Base-by-base conservation (phyloP, 2,888 invertebrate species). In the Trissolcus brochymenae region DNA sequence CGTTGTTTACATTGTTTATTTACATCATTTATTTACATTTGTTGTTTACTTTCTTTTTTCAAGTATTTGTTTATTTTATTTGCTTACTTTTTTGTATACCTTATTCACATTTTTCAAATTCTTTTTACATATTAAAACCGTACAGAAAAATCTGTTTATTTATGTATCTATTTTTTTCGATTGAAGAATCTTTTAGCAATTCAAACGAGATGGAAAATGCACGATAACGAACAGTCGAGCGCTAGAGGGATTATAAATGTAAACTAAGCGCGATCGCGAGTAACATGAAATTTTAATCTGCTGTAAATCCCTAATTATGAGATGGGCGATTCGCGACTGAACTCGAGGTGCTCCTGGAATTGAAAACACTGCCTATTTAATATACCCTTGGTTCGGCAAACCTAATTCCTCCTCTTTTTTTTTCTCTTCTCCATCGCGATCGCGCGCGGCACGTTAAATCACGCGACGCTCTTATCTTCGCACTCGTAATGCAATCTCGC, bases 401-500 rank as follows among this genome's bases (percentile, higher is more conserved):
- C 2, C n/a, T 40, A 25, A 13, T 17, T 13, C 16, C 11, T 29
- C 21, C 21, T 1, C 29, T 6, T 50, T 29, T 29, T 40, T 49
- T 35, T 54, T 60, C 19, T 40, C 4, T 25, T 4, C 4, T 6
- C 25, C 11, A 17, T 13, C 62, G 41, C 6, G 53, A n/a, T 21
- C 43, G 41, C 43, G 14, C 19, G 41, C 67, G 54, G 53, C 55
- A 25, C 70, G 65, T 70, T 76, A 65, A 76, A 76, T 76, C 60
- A 65, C 61, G 61, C 55, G 75, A 65, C 60, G 53, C 16, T 19
- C 70, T 77, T 72, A 77, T 77, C 77, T 77, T 46, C 35, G 62
- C 77, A 14, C 41, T 59, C 54, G 72, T 49, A 67, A 72, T 66
- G 76, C 65, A 76, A 76, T 54, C 70, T 60, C 59, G 62, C 76